phyloP scores from a whole-genome alignment of 2,888 invertebrate species.

The Agrilus biguttatus region DNA sequence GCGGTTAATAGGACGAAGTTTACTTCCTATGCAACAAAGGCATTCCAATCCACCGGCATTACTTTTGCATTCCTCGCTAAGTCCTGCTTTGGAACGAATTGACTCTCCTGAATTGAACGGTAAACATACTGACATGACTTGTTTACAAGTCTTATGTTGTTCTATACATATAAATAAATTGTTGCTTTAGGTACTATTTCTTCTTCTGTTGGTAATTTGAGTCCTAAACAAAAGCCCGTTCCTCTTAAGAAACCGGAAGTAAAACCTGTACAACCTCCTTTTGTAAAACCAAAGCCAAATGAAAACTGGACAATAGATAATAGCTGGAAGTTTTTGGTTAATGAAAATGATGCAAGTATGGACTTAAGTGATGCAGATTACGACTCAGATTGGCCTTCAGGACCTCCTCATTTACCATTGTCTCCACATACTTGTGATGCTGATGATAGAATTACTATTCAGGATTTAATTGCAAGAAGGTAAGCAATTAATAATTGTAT shows the following conservation, averaged over 20 bases:
- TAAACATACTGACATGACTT: conserved; percentile 5
- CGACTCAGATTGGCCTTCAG: conserved; percentile 34
- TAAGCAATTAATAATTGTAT: conserved; percentile 20
- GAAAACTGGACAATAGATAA: conserved; percentile 75
- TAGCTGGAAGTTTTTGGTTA: conserved; percentile 81
- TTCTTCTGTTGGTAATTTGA: conserved; percentile 55
- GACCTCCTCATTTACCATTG: conserved; percentile 29
- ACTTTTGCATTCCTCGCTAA: conserved; percentile 21
- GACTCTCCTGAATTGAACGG: conserved; percentile 27
- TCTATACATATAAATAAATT: neutral
- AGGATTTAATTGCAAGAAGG: conserved; percentile 66
- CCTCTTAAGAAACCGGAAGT: conserved; percentile 39
- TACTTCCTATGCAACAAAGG: conserved; percentile 26
- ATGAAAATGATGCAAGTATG: conserved; percentile 33
- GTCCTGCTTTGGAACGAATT: conserved; percentile 28
- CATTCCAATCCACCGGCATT: conserved; percentile 35
- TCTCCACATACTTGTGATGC: conserved; percentile 36
- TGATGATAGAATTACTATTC: conserved; percentile 51
- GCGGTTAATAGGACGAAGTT: conserved; percentile 18
- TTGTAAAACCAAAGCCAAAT: conserved; percentile 35
- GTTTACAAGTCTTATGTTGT: too few relatives aligned
- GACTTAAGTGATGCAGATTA: conserved; percentile 40
- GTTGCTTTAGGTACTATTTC: conserved; percentile 32
- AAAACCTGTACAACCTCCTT: conserved; percentile 59
- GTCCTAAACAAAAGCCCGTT: conserved; percentile 26